These are phyloP conservation scores for Hyperopisus bebe DNA, from an alignment of 2,113 vertebrate species.

Conservation along the genomic window DNA sequence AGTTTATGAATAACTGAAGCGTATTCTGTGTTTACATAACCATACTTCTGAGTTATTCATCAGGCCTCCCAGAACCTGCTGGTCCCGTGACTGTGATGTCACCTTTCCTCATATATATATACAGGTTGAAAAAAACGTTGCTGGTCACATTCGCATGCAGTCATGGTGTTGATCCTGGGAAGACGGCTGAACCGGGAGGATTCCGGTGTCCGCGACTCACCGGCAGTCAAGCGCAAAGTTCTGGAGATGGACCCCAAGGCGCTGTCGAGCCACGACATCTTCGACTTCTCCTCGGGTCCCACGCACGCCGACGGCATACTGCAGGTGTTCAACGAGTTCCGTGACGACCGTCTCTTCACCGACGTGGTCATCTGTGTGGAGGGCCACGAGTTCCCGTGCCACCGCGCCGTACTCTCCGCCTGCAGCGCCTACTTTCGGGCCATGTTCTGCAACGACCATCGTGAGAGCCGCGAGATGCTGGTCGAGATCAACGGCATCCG, in stretches of 20 bases:
- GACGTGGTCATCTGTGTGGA: slow-evolving; percentile 92
- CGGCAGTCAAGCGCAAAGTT: slow-evolving; percentile 92
- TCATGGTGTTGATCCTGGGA: slow-evolving; percentile 97
- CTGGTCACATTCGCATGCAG: slow-evolving; percentile 53
- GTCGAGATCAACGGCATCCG: slow-evolving; percentile 82
- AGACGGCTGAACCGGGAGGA: slow-evolving; percentile 91
- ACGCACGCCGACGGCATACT: slow-evolving; percentile 90
- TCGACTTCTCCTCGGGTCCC: slow-evolving; percentile 88
- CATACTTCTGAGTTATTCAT: neutral
- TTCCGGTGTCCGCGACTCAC: slow-evolving; percentile 82
- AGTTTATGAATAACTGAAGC: neutral
- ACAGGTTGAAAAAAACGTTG: neutral
- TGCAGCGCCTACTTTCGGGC: slow-evolving; percentile 93
- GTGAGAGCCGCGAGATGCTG: slow-evolving; percentile 78
- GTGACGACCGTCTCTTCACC: slow-evolving; percentile 84
- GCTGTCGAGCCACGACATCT: slow-evolving; percentile 72
- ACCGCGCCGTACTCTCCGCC: slow-evolving; percentile 84
- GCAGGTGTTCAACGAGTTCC: slow-evolving; percentile 93
- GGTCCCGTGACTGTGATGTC: neutral
- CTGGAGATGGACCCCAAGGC: slow-evolving; percentile 92
- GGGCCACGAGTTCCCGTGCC: slow-evolving; percentile 88
- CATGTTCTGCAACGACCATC: slow-evolving; percentile 82
- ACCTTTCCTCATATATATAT: neutral
- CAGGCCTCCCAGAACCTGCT: neutral
- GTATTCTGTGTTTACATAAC: neutral